Base-by-base conservation (phyloP, 2,888 invertebrate species). In the Drosophila tanythrix region DNA sequence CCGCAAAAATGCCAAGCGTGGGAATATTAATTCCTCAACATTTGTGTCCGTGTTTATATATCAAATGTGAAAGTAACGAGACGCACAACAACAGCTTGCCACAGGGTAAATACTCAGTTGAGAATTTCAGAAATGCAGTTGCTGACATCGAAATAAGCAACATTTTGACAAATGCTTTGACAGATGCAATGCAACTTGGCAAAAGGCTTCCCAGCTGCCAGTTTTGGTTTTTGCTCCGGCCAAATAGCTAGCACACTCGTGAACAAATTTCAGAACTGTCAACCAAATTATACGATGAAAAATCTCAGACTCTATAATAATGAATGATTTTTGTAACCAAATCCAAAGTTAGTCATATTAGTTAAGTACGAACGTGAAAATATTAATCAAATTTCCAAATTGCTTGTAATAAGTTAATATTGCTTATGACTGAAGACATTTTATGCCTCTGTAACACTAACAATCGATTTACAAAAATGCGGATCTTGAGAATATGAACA, bases 131-230 rank as follows among this genome's bases (percentile, higher is more conserved):
- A 74, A 82, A 84, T 90, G 82, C 83, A 81, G 77, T 79, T 81
- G 79, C 80, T 69, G 90, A 83, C 79, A 80, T 69, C 79, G 74
- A 86, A 88, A 91, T 82, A 87, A 85, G 79, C 90, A 88, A 80
- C 75, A 76, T 78, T 84, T 82, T 89, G 88, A 89, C 87, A 90
- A 90, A 91, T 88, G 72, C 77, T 74, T 77, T 82, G 84, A 86
- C 90, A 86, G 83, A 86, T 78, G 82, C n/a, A 56, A 38, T 38
- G 57, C 78, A 85, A 75, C 46, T 15, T 15, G 87, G 88, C 79
- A 66, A 74, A 63, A 57, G 57, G 64, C 64, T 48, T 51, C 52
- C 35, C 40, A 51, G 62, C 55, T 25, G 60, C 55, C 35, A 31
- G 60, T 43, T 60, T 35, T 61, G 36, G 61, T 13, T 33, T 40